phyloP scores from a whole-genome alignment of 2,113 vertebrate genomes.

The Heloderma charlesbogerti region DNA sequence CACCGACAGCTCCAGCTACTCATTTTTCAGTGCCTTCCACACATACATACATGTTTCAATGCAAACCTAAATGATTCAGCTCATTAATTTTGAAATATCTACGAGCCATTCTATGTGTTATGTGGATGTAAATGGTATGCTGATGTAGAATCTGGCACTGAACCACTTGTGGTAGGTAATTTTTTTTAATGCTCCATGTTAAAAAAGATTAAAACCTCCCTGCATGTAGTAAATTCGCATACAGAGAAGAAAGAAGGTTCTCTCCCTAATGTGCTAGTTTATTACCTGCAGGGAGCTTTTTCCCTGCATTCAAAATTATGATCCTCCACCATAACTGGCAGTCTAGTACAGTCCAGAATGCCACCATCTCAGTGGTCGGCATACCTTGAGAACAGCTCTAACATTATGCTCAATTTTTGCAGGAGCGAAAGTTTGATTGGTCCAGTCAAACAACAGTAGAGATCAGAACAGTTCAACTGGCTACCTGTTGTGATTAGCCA shows the following conservation, averaged over 20 bases:
- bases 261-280: not conserved
- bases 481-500: no score
- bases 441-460: not conserved
- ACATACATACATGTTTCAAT: not conserved
- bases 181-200: not conserved
- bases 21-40: not conserved
- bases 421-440: not conserved
- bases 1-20: accelerated
- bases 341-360: not conserved
- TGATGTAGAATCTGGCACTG: not conserved
- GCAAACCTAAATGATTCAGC: not conserved
- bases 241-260: not conserved
- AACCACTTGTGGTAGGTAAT: not conserved
- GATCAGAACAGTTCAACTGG: not conserved
- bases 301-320: not conserved
- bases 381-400: not conserved
- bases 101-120: not conserved
- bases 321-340: not conserved
- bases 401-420: not conserved
- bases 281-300: not conserved
- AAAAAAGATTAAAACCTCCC: not conserved
- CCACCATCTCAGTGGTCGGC: no score
- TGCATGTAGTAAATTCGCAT: not conserved
- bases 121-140: not conserved
- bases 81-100: not conserved